phyloP scores from a whole-genome alignment of 2,113 vertebrate species.

The Eurypyga helias region DNA sequence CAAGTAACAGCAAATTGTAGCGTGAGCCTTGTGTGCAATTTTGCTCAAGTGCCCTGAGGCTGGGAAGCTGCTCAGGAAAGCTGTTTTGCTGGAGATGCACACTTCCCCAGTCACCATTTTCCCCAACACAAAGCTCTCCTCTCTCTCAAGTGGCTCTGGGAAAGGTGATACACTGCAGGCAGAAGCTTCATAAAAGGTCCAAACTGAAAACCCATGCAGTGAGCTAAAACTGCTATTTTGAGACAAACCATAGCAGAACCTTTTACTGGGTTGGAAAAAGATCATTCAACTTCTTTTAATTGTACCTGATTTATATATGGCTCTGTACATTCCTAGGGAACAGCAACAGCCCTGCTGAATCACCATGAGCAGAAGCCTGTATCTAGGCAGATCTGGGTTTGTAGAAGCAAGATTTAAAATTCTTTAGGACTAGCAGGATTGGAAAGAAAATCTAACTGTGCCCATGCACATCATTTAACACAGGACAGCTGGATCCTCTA shows the following conservation, averaged over 20 bases:
- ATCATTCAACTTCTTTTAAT: background rate
- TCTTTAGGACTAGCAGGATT: background rate
- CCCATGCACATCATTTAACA: background rate
- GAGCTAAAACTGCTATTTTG: background rate
- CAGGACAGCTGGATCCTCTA: background rate
- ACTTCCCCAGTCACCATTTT: background rate
- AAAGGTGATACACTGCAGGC: background rate
- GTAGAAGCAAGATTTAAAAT: background rate
- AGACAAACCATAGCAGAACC: background rate
- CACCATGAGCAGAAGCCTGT: background rate
- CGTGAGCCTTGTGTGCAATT: background rate
- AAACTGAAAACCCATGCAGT: background rate
- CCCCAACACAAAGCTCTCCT: background rate
- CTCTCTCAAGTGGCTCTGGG: background rate
- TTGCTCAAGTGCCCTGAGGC: background rate
- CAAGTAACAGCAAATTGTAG: background rate
- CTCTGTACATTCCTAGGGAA: background rate
- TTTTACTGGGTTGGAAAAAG: background rate
- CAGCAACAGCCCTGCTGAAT: slow-evolving; percentile 18
- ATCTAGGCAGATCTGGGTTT: background rate
- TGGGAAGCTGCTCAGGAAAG: background rate
- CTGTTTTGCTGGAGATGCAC: background rate
- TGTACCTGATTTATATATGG: background rate
- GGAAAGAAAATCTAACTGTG: background rate
- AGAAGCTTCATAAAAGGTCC: background rate